Evolutionary conservation across 2,888 invertebrate species (phyloP), one percentile per base, ranked within the genome.

Genomic region (Watsonalla binaria): DNA sequence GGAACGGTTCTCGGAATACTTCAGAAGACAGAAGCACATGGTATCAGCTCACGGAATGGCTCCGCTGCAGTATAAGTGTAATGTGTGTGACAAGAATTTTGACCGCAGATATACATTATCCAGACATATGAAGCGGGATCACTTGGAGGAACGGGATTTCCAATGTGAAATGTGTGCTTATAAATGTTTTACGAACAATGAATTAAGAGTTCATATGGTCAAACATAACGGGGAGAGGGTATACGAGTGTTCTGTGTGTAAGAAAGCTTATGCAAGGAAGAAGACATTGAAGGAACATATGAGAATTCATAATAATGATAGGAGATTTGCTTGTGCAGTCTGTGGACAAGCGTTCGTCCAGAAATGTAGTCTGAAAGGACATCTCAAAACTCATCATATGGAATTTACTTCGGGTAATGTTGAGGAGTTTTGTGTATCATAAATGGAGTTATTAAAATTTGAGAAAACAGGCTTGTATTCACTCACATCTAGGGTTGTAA

Each of bases 261-360:
- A 82, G 11, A 90, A 89, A 57, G 74, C 82, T 0, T 91, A 88
- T 52, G 84, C 84, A 0, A 72, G 85, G 45, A 84, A 83, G 67
- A 85, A 80, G 51, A 87, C 84, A 0, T 55, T 89, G 7, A 81
- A 76, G 2, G 84, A 87, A 45, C 89, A 90, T 58, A 79, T 88
- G 79, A 59, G 84, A 8, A 88, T 86, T 48, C 89, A 89, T 57
- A 81, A 86, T 57, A 84, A 85, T 57, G 86, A 86, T 51, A 74
- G 84, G 45, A 58, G 86, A 45, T 87, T 87, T 45, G 71, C 80
- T 0, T 89, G 89, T 45, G 68, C 74, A 0, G 72, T 84, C 0
- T 89, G 88, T n/a, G 85, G 82, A 0, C 84, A 86, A 55, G 76
- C 83, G 0, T 90, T 88, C 9, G 82, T 87, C 0, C 86, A 90